Conservation (phyloP, 2,888 invertebrate genomes). For the Torymus aiolomorphi region DNA sequence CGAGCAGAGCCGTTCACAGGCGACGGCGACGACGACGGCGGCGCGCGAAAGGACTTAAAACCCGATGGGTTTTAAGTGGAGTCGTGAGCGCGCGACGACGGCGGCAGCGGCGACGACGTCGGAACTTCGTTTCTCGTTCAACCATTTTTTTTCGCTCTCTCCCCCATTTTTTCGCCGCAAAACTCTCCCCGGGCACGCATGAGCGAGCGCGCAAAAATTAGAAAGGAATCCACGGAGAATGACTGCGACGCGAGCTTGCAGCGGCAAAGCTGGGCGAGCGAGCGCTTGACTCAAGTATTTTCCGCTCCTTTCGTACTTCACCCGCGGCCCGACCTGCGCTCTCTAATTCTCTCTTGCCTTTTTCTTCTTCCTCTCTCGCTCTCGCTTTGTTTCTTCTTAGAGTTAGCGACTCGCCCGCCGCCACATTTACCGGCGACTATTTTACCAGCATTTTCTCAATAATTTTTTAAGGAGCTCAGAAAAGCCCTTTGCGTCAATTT, state of each 20-base stretch:
- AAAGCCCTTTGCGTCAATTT: too few relatives aligned
- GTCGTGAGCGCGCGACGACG: constrained; percentile 48
- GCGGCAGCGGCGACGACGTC: constrained; percentile 60
- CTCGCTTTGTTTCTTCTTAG: neutral
- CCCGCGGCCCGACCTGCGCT: neutral
- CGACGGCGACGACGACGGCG: constrained; percentile 26
- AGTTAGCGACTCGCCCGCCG: too few relatives aligned
- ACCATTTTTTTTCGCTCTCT: constrained; percentile 52
- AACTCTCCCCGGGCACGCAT: constrained; percentile 64
- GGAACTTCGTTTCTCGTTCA: constrained; percentile 61
- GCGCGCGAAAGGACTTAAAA: constrained; percentile 64
- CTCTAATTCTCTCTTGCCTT: constrained; percentile 59
- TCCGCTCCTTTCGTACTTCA: constrained; percentile 57
- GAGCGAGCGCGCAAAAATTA: constrained; percentile 70
- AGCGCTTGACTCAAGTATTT: constrained; percentile 63
- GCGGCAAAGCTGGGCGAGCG: constrained; percentile 16
- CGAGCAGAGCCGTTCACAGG: neutral
- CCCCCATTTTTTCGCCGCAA: constrained; percentile 62
- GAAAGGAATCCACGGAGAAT: constrained; percentile 69
- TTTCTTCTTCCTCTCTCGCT: constrained; percentile 48
- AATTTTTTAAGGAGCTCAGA: too few relatives aligned
- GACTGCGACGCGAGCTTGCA: constrained; percentile 62
- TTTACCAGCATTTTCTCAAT: too few relatives aligned
- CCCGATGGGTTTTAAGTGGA: constrained; percentile 66
- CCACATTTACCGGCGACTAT: too few relatives aligned